phyloP scores from a whole-genome alignment of 2,888 invertebrate species.

The Enoplolaimus lenunculus region DNA sequence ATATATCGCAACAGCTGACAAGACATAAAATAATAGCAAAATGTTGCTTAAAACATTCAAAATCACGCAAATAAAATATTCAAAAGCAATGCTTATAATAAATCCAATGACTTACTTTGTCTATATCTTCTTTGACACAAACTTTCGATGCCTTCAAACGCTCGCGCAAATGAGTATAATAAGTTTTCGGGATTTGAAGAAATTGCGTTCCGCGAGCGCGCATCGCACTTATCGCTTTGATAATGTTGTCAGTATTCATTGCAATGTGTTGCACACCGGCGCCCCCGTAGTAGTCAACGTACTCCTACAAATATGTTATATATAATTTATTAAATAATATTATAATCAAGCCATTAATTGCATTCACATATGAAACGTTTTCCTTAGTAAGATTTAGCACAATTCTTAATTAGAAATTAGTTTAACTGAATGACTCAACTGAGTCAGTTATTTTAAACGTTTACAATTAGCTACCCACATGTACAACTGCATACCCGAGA shows the following conservation, averaged over 20 bases:
- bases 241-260: constrained; percentile 81
- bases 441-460: no score
- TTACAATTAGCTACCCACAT: no score
- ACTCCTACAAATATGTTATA: constrained; percentile 54
- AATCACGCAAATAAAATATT: background rate
- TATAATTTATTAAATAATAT: constrained; percentile 5
- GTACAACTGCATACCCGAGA: no score
- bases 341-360: background rate
- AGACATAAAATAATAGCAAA: no score
- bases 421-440: no score
- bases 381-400: background rate
- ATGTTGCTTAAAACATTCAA: background rate
- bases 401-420: no score
- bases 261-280: constrained; percentile 97
- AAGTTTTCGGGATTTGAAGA: constrained; percentile 69
- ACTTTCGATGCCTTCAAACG: constrained; percentile 61
- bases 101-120: constrained; percentile 47
- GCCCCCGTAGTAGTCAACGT: constrained; percentile 91
- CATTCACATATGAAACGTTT: background rate
- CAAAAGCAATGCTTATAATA: no score
- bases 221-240: constrained; percentile 54
- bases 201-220: constrained; percentile 60
- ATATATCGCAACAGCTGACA: no score
- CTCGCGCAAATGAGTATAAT: constrained; percentile 68
- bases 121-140: constrained; percentile 67